phyloP scores from a whole-genome alignment of 1,140 invertebrate species.

The Ctenoplectra terminalis region DNA sequence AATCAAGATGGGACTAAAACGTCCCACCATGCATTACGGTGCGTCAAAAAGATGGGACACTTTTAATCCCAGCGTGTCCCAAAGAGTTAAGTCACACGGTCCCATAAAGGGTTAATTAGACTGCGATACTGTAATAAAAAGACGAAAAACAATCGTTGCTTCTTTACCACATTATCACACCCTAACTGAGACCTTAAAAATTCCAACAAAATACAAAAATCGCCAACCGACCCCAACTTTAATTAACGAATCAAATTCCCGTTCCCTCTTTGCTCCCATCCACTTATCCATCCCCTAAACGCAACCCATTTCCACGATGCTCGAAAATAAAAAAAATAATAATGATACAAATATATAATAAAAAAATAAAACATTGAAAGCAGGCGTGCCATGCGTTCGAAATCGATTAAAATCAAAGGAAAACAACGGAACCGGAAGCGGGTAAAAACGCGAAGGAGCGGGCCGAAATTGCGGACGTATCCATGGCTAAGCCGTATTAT shows the following conservation, averaged over 20 bases:
- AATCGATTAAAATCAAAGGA: slow-evolving; percentile 16
- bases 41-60: no score
- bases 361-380: not conserved
- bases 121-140: no score
- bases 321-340: not conserved
- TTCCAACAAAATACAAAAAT: not conserved
- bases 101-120: no score
- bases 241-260: not conserved
- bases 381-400: not conserved
- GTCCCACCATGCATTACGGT: no score
- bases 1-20: no score
- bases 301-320: not conserved
- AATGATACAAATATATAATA: not conserved
- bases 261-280: not conserved
- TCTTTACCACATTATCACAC: no score
- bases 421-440: not conserved
- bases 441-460: not conserved
- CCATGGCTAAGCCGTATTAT: not conserved
- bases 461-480: not conserved
- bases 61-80: no score
- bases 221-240: not conserved
- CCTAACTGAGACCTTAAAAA: not conserved
- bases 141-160: no score
- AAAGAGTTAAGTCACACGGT: no score
- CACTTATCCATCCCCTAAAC: not conserved